Evolutionary conservation across 2,888 invertebrate species (phyloP).

Genomic region (Beris morrisii): DNA sequence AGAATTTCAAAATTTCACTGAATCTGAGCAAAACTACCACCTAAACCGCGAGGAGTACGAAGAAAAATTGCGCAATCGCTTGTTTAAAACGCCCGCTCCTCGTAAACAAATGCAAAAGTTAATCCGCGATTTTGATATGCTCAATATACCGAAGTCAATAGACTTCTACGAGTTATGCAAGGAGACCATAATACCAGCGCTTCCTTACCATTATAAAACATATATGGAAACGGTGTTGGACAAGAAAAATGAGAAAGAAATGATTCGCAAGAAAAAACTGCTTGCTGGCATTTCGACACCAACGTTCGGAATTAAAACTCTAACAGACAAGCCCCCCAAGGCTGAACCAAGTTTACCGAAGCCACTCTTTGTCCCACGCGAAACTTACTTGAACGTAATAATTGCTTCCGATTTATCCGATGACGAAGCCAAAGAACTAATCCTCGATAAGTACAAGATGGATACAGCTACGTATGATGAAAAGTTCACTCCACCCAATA

Average conservation of each 20-base stretch:
- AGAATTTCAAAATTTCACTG: slow-evolving; percentile 5
- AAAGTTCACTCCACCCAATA: slow-evolving; percentile 1
- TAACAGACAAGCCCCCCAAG: not conserved
- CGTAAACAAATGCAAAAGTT: not conserved
- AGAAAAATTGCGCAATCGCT: slow-evolving; percentile 1
- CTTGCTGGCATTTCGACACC: not conserved
- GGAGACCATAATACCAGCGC: slow-evolving; percentile 2
- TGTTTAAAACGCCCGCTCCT: not conserved
- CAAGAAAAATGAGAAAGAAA: not conserved
- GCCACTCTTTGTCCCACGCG: slow-evolving; percentile 10
- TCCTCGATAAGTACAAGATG: too few relatives aligned
- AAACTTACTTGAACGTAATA: not conserved
- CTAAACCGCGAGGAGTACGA: not conserved
- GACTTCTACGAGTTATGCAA: slow-evolving; percentile 11
- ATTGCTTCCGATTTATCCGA: not conserved
- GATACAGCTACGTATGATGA: not conserved
- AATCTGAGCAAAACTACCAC: not conserved
- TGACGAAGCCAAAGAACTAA: not conserved
- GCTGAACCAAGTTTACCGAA: not conserved
- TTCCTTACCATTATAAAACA: slow-evolving; percentile 12
- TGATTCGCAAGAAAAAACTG: not conserved
- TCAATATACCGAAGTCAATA: slow-evolving; percentile 5
- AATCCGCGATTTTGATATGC: slow-evolving; percentile 15
- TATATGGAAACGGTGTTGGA: slow-evolving; percentile 1
- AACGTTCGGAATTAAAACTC: not conserved